Base-by-base conservation (phyloP, 37 sponge, comb jelly and placozoan genomes). In the Amphimedon queenslandica region DNA sequence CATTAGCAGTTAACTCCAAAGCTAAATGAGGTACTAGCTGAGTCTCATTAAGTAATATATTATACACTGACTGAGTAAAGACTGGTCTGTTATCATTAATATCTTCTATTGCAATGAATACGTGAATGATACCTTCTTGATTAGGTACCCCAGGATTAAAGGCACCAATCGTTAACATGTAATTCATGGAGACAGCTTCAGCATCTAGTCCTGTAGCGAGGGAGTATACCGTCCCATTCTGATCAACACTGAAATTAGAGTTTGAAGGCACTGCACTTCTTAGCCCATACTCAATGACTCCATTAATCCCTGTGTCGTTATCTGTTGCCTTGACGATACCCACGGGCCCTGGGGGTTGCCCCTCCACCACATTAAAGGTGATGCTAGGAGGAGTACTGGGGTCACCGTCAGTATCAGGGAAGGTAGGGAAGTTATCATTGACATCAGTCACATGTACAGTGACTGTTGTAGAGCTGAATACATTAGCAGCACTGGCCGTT, bases 71-170 rank as follows among this genome's bases (percentile, higher is more conserved):
- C n/a, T 43, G 42, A 23, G 2, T 34, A 10, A 86, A 80, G 1
- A 42, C 61, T 2, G 76, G 86, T 0, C 56, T 31, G 37, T 68
- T 79, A 41, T 86, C 86, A 43, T 86, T 86, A 1, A 75, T 18
- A 69, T 79, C 76, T 13, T 38, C 32, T 34, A 80, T 71, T 11
- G 4, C 31, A 40, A 71, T 40, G 21, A 33, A 25, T 20, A 73
- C 53, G 29, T 58, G 0, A 34, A 33, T 11, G 6, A n/a, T n/a
- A 4, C 5, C 35, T 4, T 36, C 6, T 27, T 63, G 64, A 36
- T 10, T 23, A 42, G 51, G 31, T 11, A 6, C 3, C 29, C 57
- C 36, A 33, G 10, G 37, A 40, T 34, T 29, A 6, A 18, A 30
- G 11, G 21, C 71, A 13, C 8, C 40, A 6, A 61, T 27, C 0